These are phyloP conservation scores for Pelagia noctiluca DNA, from an alignment of 30 jellyfish, hydroid and myxozoan species.

Conservation along the genomic window DNA sequence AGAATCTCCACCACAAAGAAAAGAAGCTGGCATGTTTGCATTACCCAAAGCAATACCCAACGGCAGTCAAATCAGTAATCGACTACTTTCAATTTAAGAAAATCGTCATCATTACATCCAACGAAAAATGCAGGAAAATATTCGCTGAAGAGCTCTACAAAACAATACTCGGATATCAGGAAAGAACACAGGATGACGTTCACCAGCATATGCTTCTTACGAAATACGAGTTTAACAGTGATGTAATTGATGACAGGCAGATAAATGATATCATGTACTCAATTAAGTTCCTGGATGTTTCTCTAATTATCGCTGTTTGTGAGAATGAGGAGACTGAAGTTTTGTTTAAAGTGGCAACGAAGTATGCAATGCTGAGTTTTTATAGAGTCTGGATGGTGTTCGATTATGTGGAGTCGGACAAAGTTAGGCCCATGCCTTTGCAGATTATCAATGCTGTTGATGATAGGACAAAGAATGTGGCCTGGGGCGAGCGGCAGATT, in stretches of 20 bases:
- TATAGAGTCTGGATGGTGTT: background rate
- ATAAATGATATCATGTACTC: background rate
- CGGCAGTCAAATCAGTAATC: constrained; percentile 12
- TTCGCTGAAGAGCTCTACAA: background rate
- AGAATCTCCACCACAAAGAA: background rate
- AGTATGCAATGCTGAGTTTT: background rate
- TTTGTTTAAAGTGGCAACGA: background rate
- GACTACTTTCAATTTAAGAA: constrained; percentile 17
- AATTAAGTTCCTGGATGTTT: background rate
- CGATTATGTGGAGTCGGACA: background rate
- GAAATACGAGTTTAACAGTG: background rate
- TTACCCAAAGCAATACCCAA: background rate
- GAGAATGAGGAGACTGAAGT: background rate
- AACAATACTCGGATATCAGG: background rate
- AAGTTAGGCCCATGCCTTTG: background rate
- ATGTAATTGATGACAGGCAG: background rate
- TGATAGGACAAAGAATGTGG: background rate
- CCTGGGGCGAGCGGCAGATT: background rate
- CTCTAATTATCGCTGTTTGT: background rate
- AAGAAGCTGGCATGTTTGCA: background rate
- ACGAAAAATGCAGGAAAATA: background rate
- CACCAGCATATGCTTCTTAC: background rate
- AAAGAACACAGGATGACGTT: background rate
- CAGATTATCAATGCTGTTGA: background rate
- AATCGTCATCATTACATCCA: constrained; percentile 26